Base-by-base conservation (phyloP, 2,113 vertebrate species). In the Hypocryptadius cinnamomeus region DNA sequence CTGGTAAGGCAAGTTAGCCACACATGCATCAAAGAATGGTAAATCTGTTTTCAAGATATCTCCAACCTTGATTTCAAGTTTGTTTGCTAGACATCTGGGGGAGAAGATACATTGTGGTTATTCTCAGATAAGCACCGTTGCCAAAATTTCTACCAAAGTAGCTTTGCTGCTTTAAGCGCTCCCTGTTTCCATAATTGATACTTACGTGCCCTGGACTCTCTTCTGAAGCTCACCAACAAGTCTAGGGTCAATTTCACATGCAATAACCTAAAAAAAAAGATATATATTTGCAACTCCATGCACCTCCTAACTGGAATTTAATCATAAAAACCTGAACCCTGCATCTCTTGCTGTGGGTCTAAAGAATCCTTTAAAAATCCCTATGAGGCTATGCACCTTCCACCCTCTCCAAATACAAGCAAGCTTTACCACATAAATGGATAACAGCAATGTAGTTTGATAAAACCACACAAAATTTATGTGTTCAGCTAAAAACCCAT, bases 1-100 rank as follows among this genome's bases (percentile, higher is more conserved):
- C 98, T 99, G 99, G 89, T 99, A 99, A 20, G 99, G 99, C 95
- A 99, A 98, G 93, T 99, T 99, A 92, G 99, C 99, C 78, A 99
- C 99, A 77, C 99, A 99, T 6, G 98, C 79, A 69, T 99, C 99
- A 96, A 99, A 99, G 90, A 99, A 99, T 0, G 99, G 99, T 33
- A 99, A 97, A 22, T 99, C 98, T 15, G 99, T 98, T 98, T 99
- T 99, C 83, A 99, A 90, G 23, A 99, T 95, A 69, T 99, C 99
- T 66, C 99, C 99, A 68, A 99, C 98, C 96, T 99, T 96, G 85
- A 99, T 98, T 89, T 99, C 99, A 87, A 99, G 99, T 96, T 99
- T 99, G 97, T 96, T 97, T 97, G 99, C 98, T 97, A 97, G 73
- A 60, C 95, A 96, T 33, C 98, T 98, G 20, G 4, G 8, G 22